Base-by-base conservation (phyloP, 2,113 vertebrate species). In the Pipra filicauda region DNA sequence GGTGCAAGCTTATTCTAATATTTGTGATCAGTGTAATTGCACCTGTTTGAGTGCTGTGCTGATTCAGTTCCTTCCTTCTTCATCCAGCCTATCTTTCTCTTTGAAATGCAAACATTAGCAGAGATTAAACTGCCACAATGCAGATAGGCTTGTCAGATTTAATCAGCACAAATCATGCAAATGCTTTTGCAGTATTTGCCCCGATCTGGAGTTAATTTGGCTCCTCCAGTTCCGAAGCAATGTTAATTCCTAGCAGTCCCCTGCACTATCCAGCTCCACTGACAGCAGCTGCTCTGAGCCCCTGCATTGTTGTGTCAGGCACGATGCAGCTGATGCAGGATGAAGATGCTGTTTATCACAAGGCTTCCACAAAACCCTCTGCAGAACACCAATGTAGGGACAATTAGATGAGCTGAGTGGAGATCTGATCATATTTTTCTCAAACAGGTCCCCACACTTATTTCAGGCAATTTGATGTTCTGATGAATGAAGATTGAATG, bases 1-100 rank as follows among this genome's bases (percentile, higher is more conserved):
- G 26, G 61, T 46, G 57, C 33, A 85, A 72, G 37, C 73, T 85
- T 70, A 94, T 82, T 74, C 90, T 84, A 71, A 10, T 79, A 69
- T 64, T 71, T 92, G 52, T 61, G 83, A 91, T 90, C 79, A 77
- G 62, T 84, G 61, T 86, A 96, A 96, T 64, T 88, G 48, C 88
- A 93, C 72, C 69, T 72, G 72, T 41, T 55, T 21, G n/a, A 87
- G 48, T 31, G 61, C 48, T 57, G 16, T 94, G 92, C 93, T 97
- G 95, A 96, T 89, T 96, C 93, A 96, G 85, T 92, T 96, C 88
- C 80, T 96, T 95, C 91, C 70, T 87, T 66, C 75, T 85, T 59
- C 78, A 90, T 92, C 39, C 83, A 95, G 44, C 72, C 28, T 39
- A 49, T 93, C 91, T 95, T 91, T 85, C 57, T 30, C 76, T 96